Percentiles rank a stretch among this genome's conserved stretches.
Conservation (phyloP, 2,797 vertebrate species). For the Macroramphosus scolopax region DNA sequence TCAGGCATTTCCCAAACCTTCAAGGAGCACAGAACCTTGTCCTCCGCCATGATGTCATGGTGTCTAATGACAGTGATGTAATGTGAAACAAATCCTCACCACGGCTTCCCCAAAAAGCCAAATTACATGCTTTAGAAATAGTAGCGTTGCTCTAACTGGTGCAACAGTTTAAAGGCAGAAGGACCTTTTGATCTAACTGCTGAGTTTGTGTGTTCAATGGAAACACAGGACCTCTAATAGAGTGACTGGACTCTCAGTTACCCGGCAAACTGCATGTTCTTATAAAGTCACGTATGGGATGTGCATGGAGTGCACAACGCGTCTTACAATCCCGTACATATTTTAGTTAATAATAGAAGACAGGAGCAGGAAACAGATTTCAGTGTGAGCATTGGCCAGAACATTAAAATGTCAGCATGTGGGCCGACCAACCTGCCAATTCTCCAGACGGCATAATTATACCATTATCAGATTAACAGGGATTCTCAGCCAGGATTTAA, state of each 20-base stretch:
- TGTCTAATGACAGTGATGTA: constrained; percentile 69
- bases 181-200: constrained; percentile 29
- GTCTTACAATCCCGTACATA: too few relatives aligned
- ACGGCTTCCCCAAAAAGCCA: constrained; percentile 37
- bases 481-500: neutral
- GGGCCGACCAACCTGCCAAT: constrained; percentile 33
- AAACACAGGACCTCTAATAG: constrained; percentile 43
- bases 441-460: constrained; percentile 22
- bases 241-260: constrained; percentile 8
- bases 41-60: constrained; percentile 66
- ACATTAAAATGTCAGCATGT: constrained; percentile 61
- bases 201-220: constrained; percentile 58
- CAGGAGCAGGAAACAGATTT: too few relatives aligned
- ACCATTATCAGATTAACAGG: constrained; percentile 47
- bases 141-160: constrained; percentile 33
- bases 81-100: constrained; percentile 56
- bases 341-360: too few relatives aligned
- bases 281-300: too few relatives aligned
- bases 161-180: constrained; percentile 15
- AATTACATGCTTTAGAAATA: constrained; percentile 66
- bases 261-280: too few relatives aligned
- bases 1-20: constrained; percentile 52
- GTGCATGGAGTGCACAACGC: too few relatives aligned
- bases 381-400: constrained; percentile 24
- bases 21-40: constrained; percentile 35